Evolutionary conservation across 1,140 invertebrate species (phyloP).

Genomic region (Delia radicum): DNA sequence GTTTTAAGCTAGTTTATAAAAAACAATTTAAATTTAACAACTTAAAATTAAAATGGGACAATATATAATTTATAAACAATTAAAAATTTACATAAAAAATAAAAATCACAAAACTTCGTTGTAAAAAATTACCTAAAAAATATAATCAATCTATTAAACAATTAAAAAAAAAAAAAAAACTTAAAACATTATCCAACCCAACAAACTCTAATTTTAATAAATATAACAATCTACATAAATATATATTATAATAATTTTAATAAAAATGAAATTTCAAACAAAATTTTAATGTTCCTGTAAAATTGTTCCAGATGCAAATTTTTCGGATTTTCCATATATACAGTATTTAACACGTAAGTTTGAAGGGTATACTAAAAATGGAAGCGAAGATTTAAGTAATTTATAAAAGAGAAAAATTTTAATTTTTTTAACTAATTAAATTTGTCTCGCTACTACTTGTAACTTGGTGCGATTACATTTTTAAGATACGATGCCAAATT

Average conservation of each 20-base stretch:
- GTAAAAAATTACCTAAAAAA: background rate
- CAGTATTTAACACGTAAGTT: constrained; percentile 70
- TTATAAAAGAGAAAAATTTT: background rate
- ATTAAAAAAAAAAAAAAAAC: background rate
- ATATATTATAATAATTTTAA: background rate
- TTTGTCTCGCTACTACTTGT: no score
- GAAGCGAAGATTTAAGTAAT: background rate
- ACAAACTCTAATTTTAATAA: background rate
- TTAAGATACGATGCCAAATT: no score
- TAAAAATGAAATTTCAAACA: background rate
- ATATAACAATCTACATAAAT: background rate
- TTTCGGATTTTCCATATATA: constrained; percentile 67
- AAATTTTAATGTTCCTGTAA: constrained; percentile 26
- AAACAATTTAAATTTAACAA: no score
- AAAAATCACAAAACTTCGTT: background rate
- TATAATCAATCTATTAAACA: background rate
- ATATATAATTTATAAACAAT: no score
- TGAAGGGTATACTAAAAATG: background rate
- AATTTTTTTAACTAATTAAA: background rate
- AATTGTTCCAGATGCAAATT: constrained; percentile 63
- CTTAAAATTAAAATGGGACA: no score
- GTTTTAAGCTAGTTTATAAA: no score
- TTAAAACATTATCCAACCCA: background rate
- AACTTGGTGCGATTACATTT: no score
- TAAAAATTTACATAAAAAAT: background rate